phyloP scores from a whole-genome alignment of 2,113 vertebrate species.

The Microcebus lehilahytsara region DNA sequence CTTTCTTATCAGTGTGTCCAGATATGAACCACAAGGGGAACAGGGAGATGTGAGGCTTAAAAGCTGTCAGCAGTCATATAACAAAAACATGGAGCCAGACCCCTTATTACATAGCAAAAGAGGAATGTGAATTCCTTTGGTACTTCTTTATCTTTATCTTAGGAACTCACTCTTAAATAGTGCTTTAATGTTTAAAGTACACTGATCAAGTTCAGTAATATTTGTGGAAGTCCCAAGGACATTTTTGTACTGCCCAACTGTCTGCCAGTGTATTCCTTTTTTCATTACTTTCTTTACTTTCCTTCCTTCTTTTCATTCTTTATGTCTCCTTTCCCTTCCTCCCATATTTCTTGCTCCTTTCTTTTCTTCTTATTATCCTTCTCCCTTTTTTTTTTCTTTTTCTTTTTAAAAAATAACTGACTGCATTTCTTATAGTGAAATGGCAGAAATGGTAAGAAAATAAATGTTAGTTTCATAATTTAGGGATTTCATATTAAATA shows the following conservation, averaged over 20 bases:
- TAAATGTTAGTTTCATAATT: background rate
- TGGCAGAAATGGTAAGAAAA: background rate
- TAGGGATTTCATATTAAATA: background rate
- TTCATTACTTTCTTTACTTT: background rate
- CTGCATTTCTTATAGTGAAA: background rate
- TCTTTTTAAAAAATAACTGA: background rate
- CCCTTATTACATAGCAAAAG: background rate
- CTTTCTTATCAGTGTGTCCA: background rate
- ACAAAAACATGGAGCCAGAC: background rate
- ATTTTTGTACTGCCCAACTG: background rate
- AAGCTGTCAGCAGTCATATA: background rate
- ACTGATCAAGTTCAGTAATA: background rate
- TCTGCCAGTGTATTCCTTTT: background rate
- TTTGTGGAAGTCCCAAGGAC: background rate
- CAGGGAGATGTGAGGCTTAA: background rate
- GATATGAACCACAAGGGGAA: background rate
- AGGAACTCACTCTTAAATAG: background rate
- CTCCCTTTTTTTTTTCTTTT: background rate
- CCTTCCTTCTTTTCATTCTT: background rate
- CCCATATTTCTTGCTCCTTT: background rate
- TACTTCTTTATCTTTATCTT: background rate
- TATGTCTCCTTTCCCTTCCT: too few species aligned
- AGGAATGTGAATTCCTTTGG: background rate
- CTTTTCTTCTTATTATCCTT: background rate
- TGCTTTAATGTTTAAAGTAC: background rate